phyloP scores from a whole-genome alignment of 2,888 invertebrate species.

The Zele albiditarsus region DNA sequence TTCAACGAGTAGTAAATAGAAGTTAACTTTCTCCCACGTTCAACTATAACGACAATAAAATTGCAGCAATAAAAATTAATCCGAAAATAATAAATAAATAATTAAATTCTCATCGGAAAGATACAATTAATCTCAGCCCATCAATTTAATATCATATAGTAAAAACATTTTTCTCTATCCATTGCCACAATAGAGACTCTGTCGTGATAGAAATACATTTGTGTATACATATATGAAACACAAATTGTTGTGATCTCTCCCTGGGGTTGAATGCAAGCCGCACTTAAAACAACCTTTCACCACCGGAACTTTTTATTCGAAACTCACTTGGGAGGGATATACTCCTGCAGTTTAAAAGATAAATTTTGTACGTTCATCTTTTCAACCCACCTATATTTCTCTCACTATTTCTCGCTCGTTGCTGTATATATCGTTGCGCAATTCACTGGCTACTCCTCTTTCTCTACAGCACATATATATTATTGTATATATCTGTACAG shows the following conservation, averaged over 20 bases:
- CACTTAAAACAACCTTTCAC: conserved; percentile 24
- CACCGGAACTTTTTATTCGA: conserved; percentile 45
- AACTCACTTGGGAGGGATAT: conserved; percentile 43
- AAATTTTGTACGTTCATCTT: conserved; percentile 51
- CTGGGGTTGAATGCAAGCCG: neutral
- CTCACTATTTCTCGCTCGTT: neutral
- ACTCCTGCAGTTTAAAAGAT: conserved; percentile 48
- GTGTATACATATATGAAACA: neutral
- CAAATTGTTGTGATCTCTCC: conserved; percentile 6
- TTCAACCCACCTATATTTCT: conserved; percentile 16
- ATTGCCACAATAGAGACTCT: too few relatives aligned
- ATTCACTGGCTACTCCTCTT: neutral
- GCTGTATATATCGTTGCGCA: neutral
- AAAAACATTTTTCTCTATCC: too few relatives aligned
- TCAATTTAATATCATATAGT: too few relatives aligned
- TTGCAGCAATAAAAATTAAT: too few relatives aligned
- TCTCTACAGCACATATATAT: neutral
- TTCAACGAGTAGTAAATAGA: too few relatives aligned
- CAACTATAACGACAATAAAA: too few relatives aligned
- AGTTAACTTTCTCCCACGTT: too few relatives aligned
- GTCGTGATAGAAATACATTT: neutral
- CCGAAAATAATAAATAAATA: too few relatives aligned
- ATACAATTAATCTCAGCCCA: too few relatives aligned
- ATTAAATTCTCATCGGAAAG: too few relatives aligned
- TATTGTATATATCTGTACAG: neutral